phyloP scores from a whole-genome alignment of 2,888 invertebrate species.

The Opisthograptis luteolata region DNA sequence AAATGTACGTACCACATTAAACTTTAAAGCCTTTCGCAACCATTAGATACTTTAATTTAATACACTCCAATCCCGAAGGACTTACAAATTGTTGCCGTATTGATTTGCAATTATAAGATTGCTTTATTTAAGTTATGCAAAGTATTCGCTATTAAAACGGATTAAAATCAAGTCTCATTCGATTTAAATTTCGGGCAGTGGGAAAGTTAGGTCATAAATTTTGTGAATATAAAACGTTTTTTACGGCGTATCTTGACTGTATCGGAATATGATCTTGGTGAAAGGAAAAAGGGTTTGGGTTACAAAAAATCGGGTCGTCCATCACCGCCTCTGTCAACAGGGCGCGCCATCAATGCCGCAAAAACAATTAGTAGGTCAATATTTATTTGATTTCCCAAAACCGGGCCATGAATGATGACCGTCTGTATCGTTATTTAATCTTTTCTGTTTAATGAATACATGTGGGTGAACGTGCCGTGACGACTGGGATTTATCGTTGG shows the following conservation, averaged over 20 bases:
- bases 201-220: slow-evolving; percentile 45
- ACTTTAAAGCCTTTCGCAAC: slow-evolving; percentile 51
- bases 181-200: slow-evolving; percentile 47
- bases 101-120: slow-evolving; percentile 67
- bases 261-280: slow-evolving; percentile 57
- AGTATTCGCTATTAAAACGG: slow-evolving; percentile 61
- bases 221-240: slow-evolving; percentile 43
- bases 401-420: slow-evolving; percentile 65
- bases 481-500: slow-evolving; percentile 14
- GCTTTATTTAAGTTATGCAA: slow-evolving; percentile 60
- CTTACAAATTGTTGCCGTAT: slow-evolving; percentile 59
- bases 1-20: slow-evolving; percentile 58
- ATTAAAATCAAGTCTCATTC: slow-evolving; percentile 50
- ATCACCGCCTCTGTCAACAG: slow-evolving; percentile 79
- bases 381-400: slow-evolving; percentile 76
- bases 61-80: slow-evolving; percentile 49
- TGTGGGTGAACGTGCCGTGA: slow-evolving; percentile 49
- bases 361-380: slow-evolving; percentile 82
- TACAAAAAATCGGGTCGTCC: slow-evolving; percentile 72
- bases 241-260: slow-evolving; percentile 47
- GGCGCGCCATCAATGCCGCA: slow-evolving; percentile 72
- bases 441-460: slow-evolving; percentile 35
- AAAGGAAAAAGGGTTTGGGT: slow-evolving; percentile 60
- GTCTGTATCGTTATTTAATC: slow-evolving; percentile 46
- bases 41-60: slow-evolving; percentile 59